These are phyloP conservation scores for Mylabris phalerata DNA, from an alignment of 1,140 invertebrate species.

Conservation along the genomic window DNA sequence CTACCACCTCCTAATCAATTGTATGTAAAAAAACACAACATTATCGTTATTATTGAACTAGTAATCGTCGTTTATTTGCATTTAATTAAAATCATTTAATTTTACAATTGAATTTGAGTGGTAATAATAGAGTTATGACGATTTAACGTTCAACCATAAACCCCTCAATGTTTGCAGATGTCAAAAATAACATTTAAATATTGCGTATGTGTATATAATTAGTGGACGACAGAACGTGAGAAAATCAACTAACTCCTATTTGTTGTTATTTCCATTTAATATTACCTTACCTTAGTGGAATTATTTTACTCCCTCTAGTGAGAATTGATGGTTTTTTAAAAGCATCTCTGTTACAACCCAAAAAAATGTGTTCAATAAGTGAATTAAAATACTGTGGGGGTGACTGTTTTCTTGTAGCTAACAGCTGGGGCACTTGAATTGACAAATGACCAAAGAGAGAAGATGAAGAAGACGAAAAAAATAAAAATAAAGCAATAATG, in stretches of 20 bases:
- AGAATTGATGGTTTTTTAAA: slow-evolving; percentile 34
- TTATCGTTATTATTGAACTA: background rate
- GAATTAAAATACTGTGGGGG: slow-evolving; percentile 30
- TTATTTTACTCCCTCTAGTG: too few species aligned
- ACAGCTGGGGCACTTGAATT: slow-evolving; percentile 21
- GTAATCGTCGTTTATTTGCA: slow-evolving; percentile 10
- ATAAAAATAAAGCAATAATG: slow-evolving; percentile 5
- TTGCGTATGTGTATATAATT: slow-evolving; percentile 7
- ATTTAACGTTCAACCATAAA: slow-evolving; percentile 8
- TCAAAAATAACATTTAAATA: slow-evolving; percentile 12
- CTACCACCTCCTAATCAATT: slow-evolving; percentile 17
- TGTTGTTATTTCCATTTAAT: too few species aligned
- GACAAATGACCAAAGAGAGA: slow-evolving; percentile 31
- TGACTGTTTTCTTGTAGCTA: slow-evolving; percentile 24
- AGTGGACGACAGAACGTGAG: slow-evolving; percentile 12
- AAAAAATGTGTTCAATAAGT: slow-evolving; percentile 37
- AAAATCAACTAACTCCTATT: background rate
- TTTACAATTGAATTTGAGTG: slow-evolving; percentile 8
- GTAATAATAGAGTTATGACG: slow-evolving; percentile 14
- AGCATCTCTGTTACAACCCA: slow-evolving; percentile 28
- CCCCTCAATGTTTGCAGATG: slow-evolving; percentile 7
- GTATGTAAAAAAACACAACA: slow-evolving; percentile 2
- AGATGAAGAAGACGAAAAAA: background rate
- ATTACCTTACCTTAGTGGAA: too few species aligned
- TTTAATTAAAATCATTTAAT: slow-evolving; percentile 15